phyloP scores from a whole-genome alignment of 2,888 invertebrate genomes.

The Troilus luridus region DNA sequence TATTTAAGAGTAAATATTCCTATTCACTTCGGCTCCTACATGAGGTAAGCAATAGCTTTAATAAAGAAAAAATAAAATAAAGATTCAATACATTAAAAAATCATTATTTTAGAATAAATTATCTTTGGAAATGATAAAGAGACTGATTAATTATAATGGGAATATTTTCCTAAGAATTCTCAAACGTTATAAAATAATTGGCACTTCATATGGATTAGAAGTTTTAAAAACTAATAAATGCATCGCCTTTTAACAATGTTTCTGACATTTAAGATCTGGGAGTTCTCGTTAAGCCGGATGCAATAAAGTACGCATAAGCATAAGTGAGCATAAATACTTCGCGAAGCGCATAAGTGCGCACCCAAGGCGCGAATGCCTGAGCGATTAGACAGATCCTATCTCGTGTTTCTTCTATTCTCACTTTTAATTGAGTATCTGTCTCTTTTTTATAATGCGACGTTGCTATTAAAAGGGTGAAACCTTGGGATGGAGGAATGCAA shows the following conservation, averaged over 20 bases:
- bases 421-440: constrained; percentile 37
- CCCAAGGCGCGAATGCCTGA: neutral
- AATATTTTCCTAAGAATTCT: neutral
- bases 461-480: neutral
- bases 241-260: constrained; percentile 47
- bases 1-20: too few relatives aligned
- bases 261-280: constrained; percentile 32
- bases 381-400: constrained; percentile 23
- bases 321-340: neutral
- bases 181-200: constrained; percentile 6
- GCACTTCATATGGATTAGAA: neutral
- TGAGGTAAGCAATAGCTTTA: too few relatives aligned
- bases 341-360: neutral
- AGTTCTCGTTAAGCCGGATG: constrained; percentile 46
- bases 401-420: constrained; percentile 1
- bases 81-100: neutral
- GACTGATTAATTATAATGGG: neutral
- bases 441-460: neutral
- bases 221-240: constrained; percentile 53
- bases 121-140: neutral
- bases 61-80: too few relatives aligned
- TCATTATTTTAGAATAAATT: neutral
- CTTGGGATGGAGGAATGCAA: constrained; percentile 33
- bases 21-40: too few relatives aligned
- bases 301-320: constrained; percentile 39